Base-by-base conservation (phyloP, 2,113 vertebrate species). In the Charina bottae region DNA sequence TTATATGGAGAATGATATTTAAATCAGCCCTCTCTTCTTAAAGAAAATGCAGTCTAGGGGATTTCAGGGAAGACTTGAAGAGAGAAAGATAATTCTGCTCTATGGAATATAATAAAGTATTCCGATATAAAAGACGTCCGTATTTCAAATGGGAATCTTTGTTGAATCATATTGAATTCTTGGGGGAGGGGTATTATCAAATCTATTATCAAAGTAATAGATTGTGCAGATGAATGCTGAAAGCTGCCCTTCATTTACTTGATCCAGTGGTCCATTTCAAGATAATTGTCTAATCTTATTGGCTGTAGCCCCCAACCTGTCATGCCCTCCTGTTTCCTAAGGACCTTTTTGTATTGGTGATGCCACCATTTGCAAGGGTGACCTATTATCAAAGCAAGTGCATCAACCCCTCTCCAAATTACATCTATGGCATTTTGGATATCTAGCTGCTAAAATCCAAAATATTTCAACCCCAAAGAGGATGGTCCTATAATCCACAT, bases 1-100 rank as follows among this genome's bases (percentile, higher is more conserved):
- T 95, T 94, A 94, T 84, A 93, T 88, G 6, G n/a, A 88, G 46
- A 94, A 15, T 55, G 68, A 84, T 91, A 96, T 90, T 90, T 91
- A 96, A 88, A 87, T 92, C 85, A 88, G 89, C 78, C 62, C 60
- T 93, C 84, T 88, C 85, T 85, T 19, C 86, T 26, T 54, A 6
- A 54, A 55, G 89, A 94, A 92, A 24, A 62, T 5, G 19, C 37
- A 88, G 92, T 58, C 94, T 90, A 92, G 88, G 78, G 90, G 49
- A 42, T 37, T 10, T 26, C 15, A 0, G 21, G 28, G 33, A 62
- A 13, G 15, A 28, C 33, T 12, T 53, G 21, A 46, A 78, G 53
- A 59, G 15, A 8, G 28, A 4, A 49, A 85, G 78, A n/a, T 9
- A 6, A 2, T 28, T 64, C 72, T 42, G 9, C 1, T 54, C 12